Base-by-base conservation (phyloP, 1,140 invertebrate species). In the Camponotus pennsylvanicus region DNA sequence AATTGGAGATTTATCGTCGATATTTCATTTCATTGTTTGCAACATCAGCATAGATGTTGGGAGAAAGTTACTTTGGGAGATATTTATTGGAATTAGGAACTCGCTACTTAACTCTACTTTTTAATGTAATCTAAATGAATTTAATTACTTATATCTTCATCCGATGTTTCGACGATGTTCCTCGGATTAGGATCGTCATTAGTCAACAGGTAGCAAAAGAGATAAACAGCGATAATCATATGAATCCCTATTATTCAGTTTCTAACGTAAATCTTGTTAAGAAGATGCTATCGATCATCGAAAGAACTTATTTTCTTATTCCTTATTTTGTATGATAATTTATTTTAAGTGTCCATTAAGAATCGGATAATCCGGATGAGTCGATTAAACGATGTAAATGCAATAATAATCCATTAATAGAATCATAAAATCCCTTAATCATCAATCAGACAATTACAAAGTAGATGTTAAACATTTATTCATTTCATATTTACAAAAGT, bases 21-120 rank as follows among this genome's bases (percentile, higher is more conserved):
- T 7, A 49, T 69, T 69, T 69, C 27, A 57, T 79, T 55, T 79
- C 13, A 5, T 67, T 45, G 11, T 34, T 52, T 13, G 34, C 21
- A 49, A 42, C 42, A 45, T 69, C 40, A 42, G 8, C 40, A 9
- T 3, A 5, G 7, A 45, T 42, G 37, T 64, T 34, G 69, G 18
- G 69, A 69, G 21, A 57, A n/a, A 18, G 34, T 79, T 40, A 79
- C 63, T 27, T 27, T 27, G 27, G 27, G 45, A 13, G 63, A 40
- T 69, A 79, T 79, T 79, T 57, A 82, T 82, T 27, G 37, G 21
- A 57, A 71, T 18, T 82, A 59, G 7, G 11, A 21, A 40, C 52
- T 37, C 34, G 37, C n/a, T 55, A 34, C 71, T 71, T 13, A 21
- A 70, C 18, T 57, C 52, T 52, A n/a, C 37, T 27, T 52, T 70